Base-by-base conservation (phyloP, 1,140 invertebrate species). In the Neodiprion lecontei region DNA sequence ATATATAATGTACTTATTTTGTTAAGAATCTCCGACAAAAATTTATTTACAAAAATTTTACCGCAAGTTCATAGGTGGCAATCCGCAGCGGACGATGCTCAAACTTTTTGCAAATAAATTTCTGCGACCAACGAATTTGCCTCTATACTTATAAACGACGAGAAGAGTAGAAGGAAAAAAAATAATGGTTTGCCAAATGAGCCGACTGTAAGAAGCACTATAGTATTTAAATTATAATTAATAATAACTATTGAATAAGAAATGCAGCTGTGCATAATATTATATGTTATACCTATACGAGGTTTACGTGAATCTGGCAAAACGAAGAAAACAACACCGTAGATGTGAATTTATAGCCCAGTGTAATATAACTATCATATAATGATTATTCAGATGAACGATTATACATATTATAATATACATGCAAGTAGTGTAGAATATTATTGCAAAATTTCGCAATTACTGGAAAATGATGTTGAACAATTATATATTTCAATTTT, bases 41-140 rank as follows among this genome's bases (percentile, higher is more conserved):
- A 53, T 50, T 70, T 48, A 48, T 67, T 71, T 71, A 67, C 70
- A 67, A 72, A 71, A 72, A 1, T 40, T 61, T 66, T 17, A 48
- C 49, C 14, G n/a, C 9, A 8, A 23, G 49, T 48, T 12, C 49
- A 69, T 70, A 65, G 21, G 69, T 79, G 75, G 75, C 76, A 78
- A 72, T 73, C 76, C 76, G 71, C 73, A 78, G 71, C 75, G 73
- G 11, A 17, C 10, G 21, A 14, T 73, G 67, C 74, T 47, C 53
- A 66, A 76, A 74, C 68, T 72, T 71, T 80, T 76, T 81, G 79
- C 82, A 75, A 81, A 82, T 78, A 78, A 76, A 79, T 79, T 81
- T 80, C 81, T 77, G 81, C 79, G 79, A 78, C 70, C 77, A 78
- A 79, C 70, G 74, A 81, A 83, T 82, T 82, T 82, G 79, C 79